Evolutionary conservation across 1,140 invertebrate genomes (phyloP).

Genomic region (Drosophila eugracilis): DNA sequence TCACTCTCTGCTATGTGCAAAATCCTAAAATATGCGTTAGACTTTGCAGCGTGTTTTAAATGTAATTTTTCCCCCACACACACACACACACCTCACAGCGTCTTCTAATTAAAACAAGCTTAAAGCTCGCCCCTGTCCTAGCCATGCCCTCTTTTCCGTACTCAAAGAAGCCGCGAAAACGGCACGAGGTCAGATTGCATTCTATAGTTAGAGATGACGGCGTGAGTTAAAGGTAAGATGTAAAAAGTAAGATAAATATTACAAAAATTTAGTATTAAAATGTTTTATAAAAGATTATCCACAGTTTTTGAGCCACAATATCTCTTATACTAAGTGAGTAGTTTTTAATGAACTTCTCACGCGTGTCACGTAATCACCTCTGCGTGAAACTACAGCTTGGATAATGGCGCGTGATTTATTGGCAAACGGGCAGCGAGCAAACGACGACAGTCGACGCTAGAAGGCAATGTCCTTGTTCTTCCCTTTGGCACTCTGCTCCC

Average conservation of each 20-base stretch:
- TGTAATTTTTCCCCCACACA: slow-evolving; percentile 70
- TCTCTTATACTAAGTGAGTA: too few relatives aligned
- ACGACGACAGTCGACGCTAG: slow-evolving; percentile 60
- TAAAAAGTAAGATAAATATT: too few relatives aligned
- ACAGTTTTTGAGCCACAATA: too few relatives aligned
- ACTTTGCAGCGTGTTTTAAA: slow-evolving; percentile 71
- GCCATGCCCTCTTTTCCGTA: slow-evolving; percentile 31
- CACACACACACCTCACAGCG: slow-evolving; percentile 18
- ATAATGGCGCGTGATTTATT: slow-evolving; percentile 82
- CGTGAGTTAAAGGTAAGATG: background rate
- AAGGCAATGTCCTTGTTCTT: slow-evolving; percentile 47
- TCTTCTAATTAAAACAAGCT: slow-evolving; percentile 84
- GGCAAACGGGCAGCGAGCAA: slow-evolving; percentile 50
- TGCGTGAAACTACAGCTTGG: slow-evolving; percentile 40
- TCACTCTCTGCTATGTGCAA: slow-evolving; percentile 18
- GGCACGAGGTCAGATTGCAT: slow-evolving; percentile 58
- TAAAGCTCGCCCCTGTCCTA: slow-evolving; percentile 53
- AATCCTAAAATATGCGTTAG: slow-evolving; percentile 81
- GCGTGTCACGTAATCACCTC: slow-evolving; percentile 35
- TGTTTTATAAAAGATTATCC: too few relatives aligned
- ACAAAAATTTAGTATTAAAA: too few relatives aligned
- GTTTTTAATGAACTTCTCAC: slow-evolving; percentile 2
- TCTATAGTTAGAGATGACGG: slow-evolving; percentile 3
- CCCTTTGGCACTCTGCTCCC: slow-evolving; percentile 11
- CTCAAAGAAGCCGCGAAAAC: slow-evolving; percentile 44